Evolutionary conservation across 2,888 invertebrate species (phyloP), one percentile per base, ranked within the genome.

Genomic region (Hyppa rectilinea): DNA sequence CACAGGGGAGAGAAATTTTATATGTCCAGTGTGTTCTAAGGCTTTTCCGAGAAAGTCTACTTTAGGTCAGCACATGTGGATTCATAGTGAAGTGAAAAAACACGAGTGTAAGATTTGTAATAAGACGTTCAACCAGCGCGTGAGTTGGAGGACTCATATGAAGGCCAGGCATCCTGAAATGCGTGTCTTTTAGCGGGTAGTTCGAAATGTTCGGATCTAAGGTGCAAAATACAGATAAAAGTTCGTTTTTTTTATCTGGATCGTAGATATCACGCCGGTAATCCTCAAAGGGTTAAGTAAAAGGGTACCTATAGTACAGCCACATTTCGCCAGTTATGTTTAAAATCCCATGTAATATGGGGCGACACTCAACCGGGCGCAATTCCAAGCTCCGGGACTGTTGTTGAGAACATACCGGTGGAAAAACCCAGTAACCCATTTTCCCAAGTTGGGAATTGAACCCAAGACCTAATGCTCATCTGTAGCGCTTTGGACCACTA

Each of bases 111-210:
- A 84, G 36, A 66, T 87, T 31, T 91, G 91, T 58, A 83, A 86
- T 66, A 91, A 89, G 55, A 85, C 87, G 29, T 90, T 90, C n/a
- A 90, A 89, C 40, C 90, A 90, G 45, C 85, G 85, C 64, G 87
- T 90, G 2, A 88, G 90, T 63, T 92, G 90, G 89, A 88, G 90
- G 68, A 86, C 87, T 9, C 92, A 92, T 80, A 91, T 92, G 91
- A 91, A 90, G 61, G 87, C 91, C 0, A 87, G 91, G 34, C 94
- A 94, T 78, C 92, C 93, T 0, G 92, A 92, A 45, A 68, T 88
- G 45, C 47, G 68, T 36, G 29, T 67, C 5, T 49, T 67, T 56
- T 72, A 72, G 38, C n/a, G 7, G 50, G 50, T 36, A 43, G 4
- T 31, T n/a, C 20, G 23, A 34, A 12, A 23, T 7, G 6, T 14